Evolutionary conservation across 1,140 invertebrate species (phyloP).

Genomic region (Portunus trituberculatus): DNA sequence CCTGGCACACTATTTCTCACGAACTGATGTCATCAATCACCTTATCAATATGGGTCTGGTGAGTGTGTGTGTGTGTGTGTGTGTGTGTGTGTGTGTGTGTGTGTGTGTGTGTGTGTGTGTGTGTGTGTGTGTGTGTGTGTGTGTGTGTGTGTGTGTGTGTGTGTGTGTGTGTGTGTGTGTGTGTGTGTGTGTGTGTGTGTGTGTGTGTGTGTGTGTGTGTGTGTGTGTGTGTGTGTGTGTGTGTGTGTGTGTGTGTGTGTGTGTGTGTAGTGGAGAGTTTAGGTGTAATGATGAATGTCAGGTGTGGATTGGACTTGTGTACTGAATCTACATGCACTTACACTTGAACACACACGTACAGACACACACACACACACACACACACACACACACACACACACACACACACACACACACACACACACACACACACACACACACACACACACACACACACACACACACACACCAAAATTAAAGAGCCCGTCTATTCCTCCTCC

Average conservation of each 20-base stretch:
- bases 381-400: not conserved
- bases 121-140: not conserved
- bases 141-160: not conserved
- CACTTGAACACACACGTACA: not conserved
- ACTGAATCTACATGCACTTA: not conserved
- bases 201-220: too few relatives aligned
- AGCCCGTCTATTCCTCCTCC: not conserved
- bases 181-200: too few relatives aligned
- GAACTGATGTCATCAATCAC: constrained; percentile 59
- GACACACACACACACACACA: constrained; percentile 13
- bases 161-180: not conserved
- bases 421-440: not conserved
- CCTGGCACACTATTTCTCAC: constrained; percentile 70
- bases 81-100: not conserved
- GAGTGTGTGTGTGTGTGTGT: too few relatives aligned
- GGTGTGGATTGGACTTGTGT: not conserved
- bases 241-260: not conserved
- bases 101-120: not conserved
- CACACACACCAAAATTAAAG: not conserved
- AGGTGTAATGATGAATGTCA: too few relatives aligned
- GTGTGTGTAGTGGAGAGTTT: not conserved
- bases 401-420: constrained; percentile 5
- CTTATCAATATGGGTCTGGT: too few relatives aligned
- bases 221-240: not conserved
- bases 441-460: constrained; percentile 26